Percentiles rank a stretch among this genome's conserved stretches.
Evolutionary conservation across 2,113 vertebrate genomes (phyloP).

Genomic region (Protobothrops flavoviridis): DNA sequence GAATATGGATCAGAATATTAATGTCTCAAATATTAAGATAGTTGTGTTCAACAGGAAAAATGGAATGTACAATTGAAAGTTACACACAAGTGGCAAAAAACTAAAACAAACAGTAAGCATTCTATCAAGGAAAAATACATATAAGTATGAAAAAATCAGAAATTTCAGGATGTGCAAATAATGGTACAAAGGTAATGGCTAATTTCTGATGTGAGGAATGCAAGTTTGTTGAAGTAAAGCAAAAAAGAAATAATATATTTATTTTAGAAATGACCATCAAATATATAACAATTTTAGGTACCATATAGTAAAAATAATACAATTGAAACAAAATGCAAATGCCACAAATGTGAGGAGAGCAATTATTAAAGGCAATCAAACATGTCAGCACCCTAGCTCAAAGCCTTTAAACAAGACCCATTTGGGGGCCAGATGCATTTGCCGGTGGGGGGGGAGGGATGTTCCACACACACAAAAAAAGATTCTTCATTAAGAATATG

Average conservation of each 20-base stretch:
- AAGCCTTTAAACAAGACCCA: background rate
- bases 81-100: background rate
- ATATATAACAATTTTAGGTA: background rate
- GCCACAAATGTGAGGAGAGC: background rate
- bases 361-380: background rate
- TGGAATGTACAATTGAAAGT: background rate
- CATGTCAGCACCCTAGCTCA: background rate
- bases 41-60: background rate
- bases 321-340: background rate
- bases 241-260: background rate
- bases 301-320: background rate
- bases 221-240: background rate
- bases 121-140: too few relatives aligned
- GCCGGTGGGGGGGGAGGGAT: background rate
- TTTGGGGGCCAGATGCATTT: background rate
- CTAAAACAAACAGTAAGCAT: background rate
- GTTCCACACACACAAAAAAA: background rate
- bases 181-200: background rate
- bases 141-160: background rate
- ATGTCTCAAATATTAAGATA: too few relatives aligned
- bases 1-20: too few relatives aligned
- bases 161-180: background rate
- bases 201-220: background rate
- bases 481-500: background rate
- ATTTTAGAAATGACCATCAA: background rate